phyloP scores from a whole-genome alignment of 2,797 vertebrate species.

The Gila robusta region DNA sequence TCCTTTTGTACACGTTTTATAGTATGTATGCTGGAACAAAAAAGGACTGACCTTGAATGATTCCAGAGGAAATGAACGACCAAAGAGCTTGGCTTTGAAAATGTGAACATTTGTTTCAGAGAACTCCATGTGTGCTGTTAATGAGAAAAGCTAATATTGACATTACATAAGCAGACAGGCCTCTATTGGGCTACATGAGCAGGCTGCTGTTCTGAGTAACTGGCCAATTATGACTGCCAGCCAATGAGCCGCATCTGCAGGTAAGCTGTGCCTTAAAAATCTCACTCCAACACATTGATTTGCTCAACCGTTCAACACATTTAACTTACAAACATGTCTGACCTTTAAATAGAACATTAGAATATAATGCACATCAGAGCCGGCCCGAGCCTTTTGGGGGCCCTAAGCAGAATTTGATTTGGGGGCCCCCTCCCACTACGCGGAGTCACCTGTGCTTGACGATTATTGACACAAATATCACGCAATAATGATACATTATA shows the following conservation, averaged over 20 bases:
- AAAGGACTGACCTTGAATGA: neutral
- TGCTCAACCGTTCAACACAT: neutral
- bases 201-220: slow-evolving; percentile 29
- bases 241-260: slow-evolving; percentile 40
- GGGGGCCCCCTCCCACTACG: too few relatives aligned
- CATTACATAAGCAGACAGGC: slow-evolving; percentile 38
- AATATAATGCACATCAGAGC: too few relatives aligned
- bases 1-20: neutral
- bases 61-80: neutral
- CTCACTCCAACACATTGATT: slow-evolving; percentile 5
- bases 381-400: too few relatives aligned
- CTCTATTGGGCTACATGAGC: slow-evolving; percentile 35
- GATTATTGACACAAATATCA: too few relatives aligned
- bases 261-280: slow-evolving; percentile 28
- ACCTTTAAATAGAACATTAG: neutral
- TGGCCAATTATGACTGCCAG: slow-evolving; percentile 26
- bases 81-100: neutral
- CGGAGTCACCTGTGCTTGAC: too few relatives aligned
- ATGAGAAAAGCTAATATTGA: slow-evolving; percentile 35
- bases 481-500: too few relatives aligned
- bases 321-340: neutral
- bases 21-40: neutral
- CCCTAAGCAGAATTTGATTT: too few relatives aligned
- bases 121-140: slow-evolving; percentile 21
- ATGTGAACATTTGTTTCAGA: slow-evolving; percentile 17